phyloP scores from a whole-genome alignment of 2,113 vertebrate genomes.

The Poicephalus gulielmi region DNA sequence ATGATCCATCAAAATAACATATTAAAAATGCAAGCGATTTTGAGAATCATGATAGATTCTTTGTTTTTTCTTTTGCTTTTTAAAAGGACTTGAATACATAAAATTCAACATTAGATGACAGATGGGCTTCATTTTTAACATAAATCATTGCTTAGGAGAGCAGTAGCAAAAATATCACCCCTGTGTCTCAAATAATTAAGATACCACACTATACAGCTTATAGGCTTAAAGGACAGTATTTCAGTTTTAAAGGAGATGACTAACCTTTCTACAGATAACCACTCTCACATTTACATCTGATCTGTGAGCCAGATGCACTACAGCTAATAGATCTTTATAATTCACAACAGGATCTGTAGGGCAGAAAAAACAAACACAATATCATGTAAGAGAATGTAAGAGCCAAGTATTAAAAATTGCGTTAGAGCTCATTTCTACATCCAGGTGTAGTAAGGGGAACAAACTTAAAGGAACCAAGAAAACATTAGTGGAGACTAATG shows the following conservation, averaged over 20 bases:
- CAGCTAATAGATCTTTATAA: constrained; percentile 92
- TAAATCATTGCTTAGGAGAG: not conserved
- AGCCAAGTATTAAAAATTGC: not conserved
- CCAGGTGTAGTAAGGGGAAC: not conserved
- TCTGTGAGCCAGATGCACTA: constrained; percentile 89
- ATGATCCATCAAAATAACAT: not conserved
- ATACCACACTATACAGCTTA: not conserved
- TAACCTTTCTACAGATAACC: constrained; percentile 92
- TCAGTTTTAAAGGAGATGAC: constrained; percentile 40
- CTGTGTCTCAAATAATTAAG: not conserved
- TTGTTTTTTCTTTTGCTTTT: not conserved
- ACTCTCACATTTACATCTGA: constrained; percentile 84
- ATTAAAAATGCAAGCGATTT: not conserved
- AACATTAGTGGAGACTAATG: not conserved
- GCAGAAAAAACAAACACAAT: not conserved
- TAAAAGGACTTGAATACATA: not conserved
- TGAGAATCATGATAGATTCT: not conserved
- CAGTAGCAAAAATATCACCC: not conserved
- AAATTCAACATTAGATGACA: not conserved
- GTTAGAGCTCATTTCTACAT: not conserved
- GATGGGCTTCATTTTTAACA: not conserved
- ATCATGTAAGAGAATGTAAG: not conserved
- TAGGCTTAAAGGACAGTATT: not conserved
- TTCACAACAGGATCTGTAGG: constrained; percentile 86
- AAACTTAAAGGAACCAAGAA: not conserved